Base-by-base conservation (phyloP, 2,888 invertebrate species). In the Mythimna loreyi region DNA sequence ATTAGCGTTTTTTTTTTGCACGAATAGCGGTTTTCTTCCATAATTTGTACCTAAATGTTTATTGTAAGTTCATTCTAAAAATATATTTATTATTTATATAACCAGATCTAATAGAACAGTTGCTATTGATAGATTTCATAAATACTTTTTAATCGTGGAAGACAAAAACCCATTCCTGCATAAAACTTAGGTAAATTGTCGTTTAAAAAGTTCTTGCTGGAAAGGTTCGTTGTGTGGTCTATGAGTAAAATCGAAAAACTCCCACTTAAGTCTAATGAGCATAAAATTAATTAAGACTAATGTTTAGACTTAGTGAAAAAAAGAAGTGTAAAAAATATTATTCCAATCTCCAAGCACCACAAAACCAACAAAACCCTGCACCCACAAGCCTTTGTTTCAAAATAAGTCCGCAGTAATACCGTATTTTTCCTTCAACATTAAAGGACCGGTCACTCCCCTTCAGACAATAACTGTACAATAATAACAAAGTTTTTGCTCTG, bases 401-500 rank as follows among this genome's bases (percentile, higher is more conserved):
- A 72, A 60, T 53, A 67, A 67, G 36, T 43, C 58, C 23, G 59
- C 55, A 36, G 23, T 60, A 23, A 60, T 78, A 72, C 72, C 70
- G 75, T 75, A 72, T 78, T 82, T 84, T 81, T 71, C 47, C 70
- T 47, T 72, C 53, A 60, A 74, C 68, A 74, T 74, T 72, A 76
- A 83, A 84, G 80, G 82, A 83, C 78, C 40, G 85, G 83, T 85
- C 84, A 78, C 73, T 83, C 79, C 72, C 78, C 81, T 73, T 69
- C 50, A 56, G 28, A 69, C 72, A 58, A 67, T 81, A 83, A 84
- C 84, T 75, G 78, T 82, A 67, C 64, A 65, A 71, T 78, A 78
- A 85, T 77, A 84, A 83, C 69, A 72, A 78, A 74, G 72, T 81
- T 82, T 85, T 86, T 86, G 82, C 76, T 82, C 80, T 73, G 68